phyloP scores from a whole-genome alignment of 1,140 invertebrate genomes.

The Drosophila navojoa region DNA sequence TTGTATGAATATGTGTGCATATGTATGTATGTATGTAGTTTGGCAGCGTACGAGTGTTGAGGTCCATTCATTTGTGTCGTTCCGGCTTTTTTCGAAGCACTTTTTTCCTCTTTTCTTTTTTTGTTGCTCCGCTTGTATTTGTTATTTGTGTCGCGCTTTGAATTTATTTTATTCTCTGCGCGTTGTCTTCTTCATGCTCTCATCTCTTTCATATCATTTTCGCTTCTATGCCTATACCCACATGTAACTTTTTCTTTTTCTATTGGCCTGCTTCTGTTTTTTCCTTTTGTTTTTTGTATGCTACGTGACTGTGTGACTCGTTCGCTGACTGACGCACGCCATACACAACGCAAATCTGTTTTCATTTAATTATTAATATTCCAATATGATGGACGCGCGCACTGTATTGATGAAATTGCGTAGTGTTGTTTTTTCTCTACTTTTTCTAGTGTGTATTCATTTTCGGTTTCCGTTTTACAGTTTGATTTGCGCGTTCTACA shows the following conservation, averaged over 20 bases:
- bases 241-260: constrained; percentile 48
- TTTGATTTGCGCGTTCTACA: constrained; percentile 61
- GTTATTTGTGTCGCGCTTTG: constrained; percentile 42
- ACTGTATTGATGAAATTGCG: constrained; percentile 37
- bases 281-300: constrained; percentile 56
- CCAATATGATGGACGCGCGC: constrained; percentile 14
- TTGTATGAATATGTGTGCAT: constrained; percentile 40
- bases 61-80: constrained; percentile 64
- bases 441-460: constrained; percentile 46
- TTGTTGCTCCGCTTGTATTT: constrained; percentile 21
- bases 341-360: constrained; percentile 47
- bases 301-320: constrained; percentile 60
- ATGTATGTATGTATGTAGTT: constrained; percentile 56
- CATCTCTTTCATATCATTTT: constrained; percentile 41
- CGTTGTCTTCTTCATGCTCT: constrained; percentile 29
- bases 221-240: constrained; percentile 28
- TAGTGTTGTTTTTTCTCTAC: constrained; percentile 20
- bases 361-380: constrained; percentile 29
- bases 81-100: constrained; percentile 41
- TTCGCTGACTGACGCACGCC: constrained; percentile 48
- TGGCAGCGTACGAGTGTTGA: constrained; percentile 54
- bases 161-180: constrained; percentile 34
- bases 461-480: constrained; percentile 41
- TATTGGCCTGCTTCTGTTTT: constrained; percentile 45
- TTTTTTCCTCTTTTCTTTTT: constrained; percentile 18